Percentiles rank a stretch among this genome's conserved stretches.
These are phyloP conservation scores for Elmis aenea DNA, from an alignment of 2,888 invertebrate species.

Conservation along the genomic window DNA sequence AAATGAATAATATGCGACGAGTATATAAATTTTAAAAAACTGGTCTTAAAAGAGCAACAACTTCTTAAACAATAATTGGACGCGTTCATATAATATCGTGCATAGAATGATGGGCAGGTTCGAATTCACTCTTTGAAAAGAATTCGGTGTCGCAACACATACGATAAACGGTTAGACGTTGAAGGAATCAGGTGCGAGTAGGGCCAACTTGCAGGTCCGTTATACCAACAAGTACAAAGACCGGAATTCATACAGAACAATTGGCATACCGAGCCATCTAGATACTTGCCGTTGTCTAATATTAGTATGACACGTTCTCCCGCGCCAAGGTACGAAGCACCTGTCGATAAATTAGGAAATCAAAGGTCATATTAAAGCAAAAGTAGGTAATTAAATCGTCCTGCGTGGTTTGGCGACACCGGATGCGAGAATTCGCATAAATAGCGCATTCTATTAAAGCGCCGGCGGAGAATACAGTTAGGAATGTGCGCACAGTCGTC, in stretches of 20 bases:
- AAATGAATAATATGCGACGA: no score
- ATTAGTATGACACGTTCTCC: constrained; percentile 9
- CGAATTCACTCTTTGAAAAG: no score
- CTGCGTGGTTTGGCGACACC: constrained; percentile 1
- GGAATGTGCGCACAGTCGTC: no score
- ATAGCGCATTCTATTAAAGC: neutral
- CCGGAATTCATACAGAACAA: constrained; percentile 15
- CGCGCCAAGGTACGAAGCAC: no score
- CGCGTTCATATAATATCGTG: no score
- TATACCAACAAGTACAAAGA: constrained; percentile 14
- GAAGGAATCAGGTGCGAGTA: constrained; percentile 11
- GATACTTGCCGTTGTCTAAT: constrained; percentile 9
- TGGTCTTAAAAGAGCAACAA: no score
- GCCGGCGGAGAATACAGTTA: no score
- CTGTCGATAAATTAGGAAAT: no score
- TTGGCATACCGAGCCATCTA: constrained; percentile 14
- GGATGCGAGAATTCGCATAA: constrained; percentile 3
- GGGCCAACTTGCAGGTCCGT: constrained; percentile 14
- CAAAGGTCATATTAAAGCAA: no score
- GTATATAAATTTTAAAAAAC: no score
- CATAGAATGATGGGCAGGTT: no score
- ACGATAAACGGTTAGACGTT: constrained; percentile 18
- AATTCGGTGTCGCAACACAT: constrained; percentile 17
- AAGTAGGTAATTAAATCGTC: constrained; percentile 2
- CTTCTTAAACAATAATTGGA: no score